Percentiles rank a stretch among this genome's conserved stretches.
Evolutionary conservation across 2,797 vertebrate genomes (phyloP).

Genomic region (Sebastes minor): DNA sequence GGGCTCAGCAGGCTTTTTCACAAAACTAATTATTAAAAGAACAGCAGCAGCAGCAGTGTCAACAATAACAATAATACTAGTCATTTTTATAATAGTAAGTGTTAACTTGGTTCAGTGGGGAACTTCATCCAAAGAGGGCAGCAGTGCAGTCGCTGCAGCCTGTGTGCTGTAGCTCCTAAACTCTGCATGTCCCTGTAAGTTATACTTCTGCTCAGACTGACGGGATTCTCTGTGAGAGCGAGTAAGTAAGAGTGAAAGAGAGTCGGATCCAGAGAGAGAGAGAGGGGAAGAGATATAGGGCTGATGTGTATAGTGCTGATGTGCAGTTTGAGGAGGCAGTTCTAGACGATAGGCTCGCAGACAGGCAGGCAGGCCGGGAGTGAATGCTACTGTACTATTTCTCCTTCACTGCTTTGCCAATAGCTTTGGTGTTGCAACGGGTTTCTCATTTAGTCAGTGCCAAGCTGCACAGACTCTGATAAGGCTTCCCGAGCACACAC

Average conservation of each 20-base stretch:
- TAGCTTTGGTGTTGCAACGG: conserved; percentile 62
- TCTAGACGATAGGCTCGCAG: conserved; percentile 19
- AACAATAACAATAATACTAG: not conserved
- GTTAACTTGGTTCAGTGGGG: not conserved
- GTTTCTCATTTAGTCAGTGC: conserved; percentile 69
- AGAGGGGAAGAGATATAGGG: conserved; percentile 18
- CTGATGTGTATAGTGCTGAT: conserved; percentile 57
- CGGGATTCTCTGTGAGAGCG: conserved; percentile 1
- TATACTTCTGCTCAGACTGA: not conserved
- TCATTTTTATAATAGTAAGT: not conserved
- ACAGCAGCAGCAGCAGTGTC: not conserved
- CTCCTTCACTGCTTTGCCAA: conserved; percentile 65
- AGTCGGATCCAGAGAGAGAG: not conserved
- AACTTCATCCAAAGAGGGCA: not conserved
- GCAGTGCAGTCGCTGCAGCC: not conserved
- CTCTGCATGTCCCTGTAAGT: not conserved
- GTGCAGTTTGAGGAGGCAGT: conserved; percentile 54
- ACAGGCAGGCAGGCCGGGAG: conserved; percentile 26
- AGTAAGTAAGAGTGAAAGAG: conserved; percentile 14
- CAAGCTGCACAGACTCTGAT: conserved; percentile 74
- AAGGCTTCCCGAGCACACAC: conserved; percentile 58
- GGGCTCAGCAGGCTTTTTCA: not conserved
- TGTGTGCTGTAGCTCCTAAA: not conserved
- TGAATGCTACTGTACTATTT: conserved; percentile 61
- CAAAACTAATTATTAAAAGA: not conserved